Conservation (phyloP, 2,113 vertebrate species). For the Larimichthys crocea region DNA sequence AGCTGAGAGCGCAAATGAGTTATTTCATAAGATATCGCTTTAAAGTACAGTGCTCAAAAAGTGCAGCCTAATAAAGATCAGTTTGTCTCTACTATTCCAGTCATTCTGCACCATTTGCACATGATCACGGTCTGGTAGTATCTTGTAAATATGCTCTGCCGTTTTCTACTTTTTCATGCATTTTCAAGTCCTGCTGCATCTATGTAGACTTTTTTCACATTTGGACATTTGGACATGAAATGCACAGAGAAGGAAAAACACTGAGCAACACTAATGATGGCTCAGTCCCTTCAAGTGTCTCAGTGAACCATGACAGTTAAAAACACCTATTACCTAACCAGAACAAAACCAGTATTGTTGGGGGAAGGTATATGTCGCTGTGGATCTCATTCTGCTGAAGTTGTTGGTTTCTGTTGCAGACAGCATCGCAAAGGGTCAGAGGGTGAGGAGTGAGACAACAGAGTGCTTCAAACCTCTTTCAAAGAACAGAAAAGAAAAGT, state of each 20-base stretch:
- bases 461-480: background rate
- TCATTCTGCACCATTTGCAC: constrained; percentile 22
- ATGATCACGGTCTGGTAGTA: background rate
- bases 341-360: background rate
- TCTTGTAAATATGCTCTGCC: background rate
- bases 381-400: background rate
- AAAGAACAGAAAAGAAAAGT: background rate
- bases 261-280: background rate
- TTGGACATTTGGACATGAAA: background rate
- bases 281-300: background rate
- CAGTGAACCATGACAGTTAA: background rate
- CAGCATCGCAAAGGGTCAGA: background rate
- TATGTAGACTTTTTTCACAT: background rate
- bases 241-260: background rate
- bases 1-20: constrained; percentile 8
- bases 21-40: background rate
- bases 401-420: background rate
- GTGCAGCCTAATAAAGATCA: background rate
- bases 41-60: background rate
- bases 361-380: no score
- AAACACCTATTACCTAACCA: background rate
- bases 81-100: constrained; percentile 4
- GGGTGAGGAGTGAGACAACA: background rate
- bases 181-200: no score
- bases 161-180: background rate